Conservation (phyloP, 1,140 invertebrate species). For the Rhyzopertha dominica region DNA sequence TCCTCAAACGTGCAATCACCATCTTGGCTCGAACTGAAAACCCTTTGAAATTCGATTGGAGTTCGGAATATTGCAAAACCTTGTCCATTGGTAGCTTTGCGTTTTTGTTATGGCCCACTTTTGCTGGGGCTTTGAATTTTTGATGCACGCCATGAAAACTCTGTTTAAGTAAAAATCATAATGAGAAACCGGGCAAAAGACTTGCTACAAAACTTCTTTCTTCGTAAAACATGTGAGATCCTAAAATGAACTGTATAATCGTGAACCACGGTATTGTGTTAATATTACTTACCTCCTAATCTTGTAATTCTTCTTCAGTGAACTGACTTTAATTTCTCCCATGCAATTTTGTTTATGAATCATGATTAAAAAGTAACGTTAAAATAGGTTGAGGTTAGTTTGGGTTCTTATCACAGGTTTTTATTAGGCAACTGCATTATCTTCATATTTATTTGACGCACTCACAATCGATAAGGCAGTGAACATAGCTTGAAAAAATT, state of each 20-base stretch:
- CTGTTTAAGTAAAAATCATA: constrained; percentile 18
- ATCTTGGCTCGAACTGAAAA: constrained; percentile 88
- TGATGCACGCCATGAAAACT: constrained; percentile 69
- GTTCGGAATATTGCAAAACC: constrained; percentile 72
- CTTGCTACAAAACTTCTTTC: constrained; percentile 87
- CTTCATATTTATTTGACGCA: no score
- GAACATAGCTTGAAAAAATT: no score
- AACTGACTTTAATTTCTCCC: constrained; percentile 77
- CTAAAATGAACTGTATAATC: constrained; percentile 50
- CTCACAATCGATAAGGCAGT: no score
- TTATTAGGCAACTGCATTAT: no score
- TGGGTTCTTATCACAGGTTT: no score
- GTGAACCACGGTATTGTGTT: constrained; percentile 19
- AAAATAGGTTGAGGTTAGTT: no score
- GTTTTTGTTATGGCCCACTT: constrained; percentile 79
- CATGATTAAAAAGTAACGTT: no score
- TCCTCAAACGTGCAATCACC: constrained; percentile 94
- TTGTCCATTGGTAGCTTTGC: constrained; percentile 77
- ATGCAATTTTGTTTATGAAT: constrained; percentile 37
- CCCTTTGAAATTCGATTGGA: constrained; percentile 80
- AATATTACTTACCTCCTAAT: constrained; percentile 77
- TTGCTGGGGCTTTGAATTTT: constrained; percentile 81
- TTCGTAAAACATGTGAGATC: constrained; percentile 88
- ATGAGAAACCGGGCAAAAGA: constrained; percentile 37
- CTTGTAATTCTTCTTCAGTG: constrained; percentile 80